Evolutionary conservation across 2,888 invertebrate species (phyloP), one percentile per base, ranked within the genome.

Genomic region (Allacma fusca): DNA sequence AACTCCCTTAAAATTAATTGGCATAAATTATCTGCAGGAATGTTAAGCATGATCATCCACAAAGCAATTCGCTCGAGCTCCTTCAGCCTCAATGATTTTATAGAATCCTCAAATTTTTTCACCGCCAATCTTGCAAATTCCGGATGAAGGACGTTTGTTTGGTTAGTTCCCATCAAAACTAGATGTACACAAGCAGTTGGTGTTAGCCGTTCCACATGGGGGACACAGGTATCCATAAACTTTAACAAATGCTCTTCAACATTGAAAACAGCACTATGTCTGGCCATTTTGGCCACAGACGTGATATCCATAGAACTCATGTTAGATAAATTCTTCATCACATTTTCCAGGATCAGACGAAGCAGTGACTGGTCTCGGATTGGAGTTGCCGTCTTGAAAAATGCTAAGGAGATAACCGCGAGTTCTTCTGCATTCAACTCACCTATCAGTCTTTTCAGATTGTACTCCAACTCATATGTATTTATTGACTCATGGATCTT

Each of bases 61-160:
- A 92, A 88, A 1, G 90, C 86, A 12, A 93, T 86, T 83, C 93
- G 89, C 86, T 94, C 94, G 40, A 94, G 87, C 85, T 94, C 94
- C 87, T 94, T 94, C 0, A 93, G 69, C 80, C 93, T 89, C 0
- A 89, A 86, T 2, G 85, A 71, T 1, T 87, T 80, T 0, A 92
- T 85, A 34, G 89, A 86, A 1, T 86, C 83, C 12, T 88, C 85
- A 24, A 91, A 88, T 79, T 88, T 88, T 67, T 90, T 84, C 0
- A 91, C 87, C 70, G 92, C 89, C 44, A 87, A 84, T 68, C 88
- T 85, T 13, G 90, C 83, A 0, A 88, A 84, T 62, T 85, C 82
- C 80, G 88, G 85, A 78, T 91, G 88, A 2, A 57, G 13, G 0
- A 79, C 74, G 65, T 72, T 70, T 0, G 57, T 83, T 24, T 88